These are phyloP conservation scores for Remorina albescens DNA, from an alignment of 2,797 vertebrate genomes.

Conservation along the genomic window DNA sequence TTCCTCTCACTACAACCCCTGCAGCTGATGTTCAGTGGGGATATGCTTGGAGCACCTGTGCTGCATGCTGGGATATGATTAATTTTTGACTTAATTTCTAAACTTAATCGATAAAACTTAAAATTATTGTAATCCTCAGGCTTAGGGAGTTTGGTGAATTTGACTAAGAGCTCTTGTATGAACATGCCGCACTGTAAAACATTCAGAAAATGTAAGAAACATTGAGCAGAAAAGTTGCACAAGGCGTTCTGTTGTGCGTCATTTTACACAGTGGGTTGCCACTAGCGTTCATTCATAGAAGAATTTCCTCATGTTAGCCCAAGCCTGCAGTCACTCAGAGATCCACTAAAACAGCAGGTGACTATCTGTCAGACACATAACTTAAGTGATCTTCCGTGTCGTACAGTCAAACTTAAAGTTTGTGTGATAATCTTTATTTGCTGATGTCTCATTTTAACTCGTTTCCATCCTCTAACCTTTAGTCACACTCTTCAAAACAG, in stretches of 20 bases:
- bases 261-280: background rate
- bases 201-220: no score
- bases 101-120: background rate
- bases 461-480: conserved; percentile 14
- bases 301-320: background rate
- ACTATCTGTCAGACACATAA: no score
- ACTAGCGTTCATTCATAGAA: background rate
- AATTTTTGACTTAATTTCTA: background rate
- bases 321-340: background rate
- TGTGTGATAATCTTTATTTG: background rate
- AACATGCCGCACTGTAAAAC: no score
- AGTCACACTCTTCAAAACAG: conserved; percentile 14
- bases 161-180: background rate
- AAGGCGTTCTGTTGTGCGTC: no score
- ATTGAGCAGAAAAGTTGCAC: no score
- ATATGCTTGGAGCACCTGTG: no score
- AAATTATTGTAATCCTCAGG: no score
- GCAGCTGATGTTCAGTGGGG: no score
- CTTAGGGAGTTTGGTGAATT: background rate
- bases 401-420: background rate
- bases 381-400: background rate
- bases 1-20: no score
- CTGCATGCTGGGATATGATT: no score
- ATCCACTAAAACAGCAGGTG: no score
- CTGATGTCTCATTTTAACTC: no score